Evolutionary conservation across 2,888 invertebrate species (phyloP).

Genomic region (Melinopterus prodromus): DNA sequence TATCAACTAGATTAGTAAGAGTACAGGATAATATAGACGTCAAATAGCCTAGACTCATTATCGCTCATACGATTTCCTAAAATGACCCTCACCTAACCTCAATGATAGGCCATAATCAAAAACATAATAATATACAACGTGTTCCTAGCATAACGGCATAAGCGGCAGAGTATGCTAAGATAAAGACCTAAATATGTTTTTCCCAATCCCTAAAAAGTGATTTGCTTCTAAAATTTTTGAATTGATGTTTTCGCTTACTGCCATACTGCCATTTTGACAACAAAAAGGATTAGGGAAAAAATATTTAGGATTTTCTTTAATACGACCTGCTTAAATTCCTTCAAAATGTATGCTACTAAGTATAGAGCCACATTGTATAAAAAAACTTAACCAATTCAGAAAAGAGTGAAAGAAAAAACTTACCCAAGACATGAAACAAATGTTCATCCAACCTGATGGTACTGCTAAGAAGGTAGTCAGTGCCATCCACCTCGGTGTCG

Average conservation of each 20-base stretch:
- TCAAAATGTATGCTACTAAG: no score
- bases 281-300: no score
- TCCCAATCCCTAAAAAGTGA: no score
- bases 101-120: background rate
- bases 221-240: no score
- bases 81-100: background rate
- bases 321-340: no score
- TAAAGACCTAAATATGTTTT: no score
- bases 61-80: background rate
- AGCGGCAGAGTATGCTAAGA: background rate
- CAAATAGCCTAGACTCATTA: background rate
- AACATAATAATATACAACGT: background rate
- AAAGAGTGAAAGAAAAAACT: constrained; percentile 52
- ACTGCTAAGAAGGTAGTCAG: constrained; percentile 69
- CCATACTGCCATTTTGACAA: no score
- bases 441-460: constrained; percentile 70
- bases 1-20: no score
- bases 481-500: constrained; percentile 67
- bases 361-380: no score
- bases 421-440: constrained; percentile 70
- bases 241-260: no score
- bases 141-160: background rate
- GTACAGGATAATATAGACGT: no score
- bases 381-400: background rate
- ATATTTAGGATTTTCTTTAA: no score